Evolutionary conservation across 2,113 vertebrate species (phyloP), one percentile per base, ranked within the genome.

Genomic region (Brachyhypopomus occidentalis): DNA sequence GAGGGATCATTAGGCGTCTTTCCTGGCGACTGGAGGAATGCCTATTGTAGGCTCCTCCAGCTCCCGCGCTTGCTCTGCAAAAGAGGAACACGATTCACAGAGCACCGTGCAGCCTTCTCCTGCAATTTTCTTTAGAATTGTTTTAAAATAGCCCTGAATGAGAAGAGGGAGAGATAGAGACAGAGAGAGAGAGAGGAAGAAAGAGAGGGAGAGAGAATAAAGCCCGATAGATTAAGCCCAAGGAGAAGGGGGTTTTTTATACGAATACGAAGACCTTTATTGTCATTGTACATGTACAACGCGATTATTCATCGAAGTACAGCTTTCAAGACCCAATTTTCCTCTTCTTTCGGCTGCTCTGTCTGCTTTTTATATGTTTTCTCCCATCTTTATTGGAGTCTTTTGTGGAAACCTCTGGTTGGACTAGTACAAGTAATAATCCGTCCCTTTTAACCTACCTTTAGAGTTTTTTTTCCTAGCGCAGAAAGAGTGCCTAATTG

Each of bases 391-490:
- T 94, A 91, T 95, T 95, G 94, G 88, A 88, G 87, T 91, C 94
- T 92, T 96, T 97, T 97, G 95, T 97, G 91, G 79, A 84, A 78
- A 89, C 87, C 92, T 89, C 93, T 90, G 94, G 94, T 94, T 93
- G 90, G 90, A 93, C 95, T 95, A 95, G 95, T 95, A 95, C 92
- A 93, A 95, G 92, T 94, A 96, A 96, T 97, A 96, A 96, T 96
- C 96, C 96, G 89, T 93, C 80, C 93, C 90, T 92, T 94, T 92
- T 93, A 92, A 96, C 95, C 94, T 96, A 94, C 94, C 93, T 95
- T 96, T 94, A 91, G 82, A 41, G 72, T 71, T 66, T 78, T 82
- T 72, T 64, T 82, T 72, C 30, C 91, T 88, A 86, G 79, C 89
- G 87, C 71, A 92, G 94, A 93, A 95, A 96, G 89, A 85, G 90